Base-by-base conservation (phyloP, 2,797 vertebrate genomes). In the Chaetodon trifasciatus region DNA sequence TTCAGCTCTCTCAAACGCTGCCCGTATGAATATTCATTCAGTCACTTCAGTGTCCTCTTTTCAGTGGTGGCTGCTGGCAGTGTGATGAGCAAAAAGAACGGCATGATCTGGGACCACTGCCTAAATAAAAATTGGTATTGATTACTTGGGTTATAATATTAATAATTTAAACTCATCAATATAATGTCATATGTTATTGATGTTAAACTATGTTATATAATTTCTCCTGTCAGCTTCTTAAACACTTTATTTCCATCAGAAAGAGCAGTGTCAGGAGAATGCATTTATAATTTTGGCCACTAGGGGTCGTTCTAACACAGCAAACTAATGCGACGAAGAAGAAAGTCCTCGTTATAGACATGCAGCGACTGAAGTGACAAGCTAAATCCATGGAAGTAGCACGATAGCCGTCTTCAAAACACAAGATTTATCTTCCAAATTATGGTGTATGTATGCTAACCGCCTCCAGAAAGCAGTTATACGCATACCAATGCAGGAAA, bases 241-340 rank as follows among this genome's bases (percentile, higher is more conserved):
- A 17, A 63, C 5, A 46, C 12, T 16, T 23, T 24, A 62, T 15
- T 8, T 19, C 6, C 11, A 57, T 9, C 4, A 23, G 35, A 64
- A 42, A 19, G 3, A 8, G 35, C 19, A 6, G 37, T 23, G 5
- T 2, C 3, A 21, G 8, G 23, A 19, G 24, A 19, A 2, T 62
- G 52, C 23, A 9, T 12, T 6, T 78, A 0, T 4, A 3, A 24
- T 5, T 35, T 28, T 49, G 47, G n/a, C 87, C 90, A 77, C 65
- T 15, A 71, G 89, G 61, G 10, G 81, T 50, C 90, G 5, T 4
- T 86, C 0, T 70, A 42, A 35, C 13, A 49, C 24, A 19, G 0
- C 0, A 3, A 64, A 42, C 0, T 1, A 58, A 53, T 2, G 16
- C 66, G 53, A 46, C 60, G 84, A 91, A 91, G 86, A 92, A 90